These are phyloP conservation scores for Danionella cerebrum DNA, from an alignment of 2,113 vertebrate genomes.

Conservation along the genomic window DNA sequence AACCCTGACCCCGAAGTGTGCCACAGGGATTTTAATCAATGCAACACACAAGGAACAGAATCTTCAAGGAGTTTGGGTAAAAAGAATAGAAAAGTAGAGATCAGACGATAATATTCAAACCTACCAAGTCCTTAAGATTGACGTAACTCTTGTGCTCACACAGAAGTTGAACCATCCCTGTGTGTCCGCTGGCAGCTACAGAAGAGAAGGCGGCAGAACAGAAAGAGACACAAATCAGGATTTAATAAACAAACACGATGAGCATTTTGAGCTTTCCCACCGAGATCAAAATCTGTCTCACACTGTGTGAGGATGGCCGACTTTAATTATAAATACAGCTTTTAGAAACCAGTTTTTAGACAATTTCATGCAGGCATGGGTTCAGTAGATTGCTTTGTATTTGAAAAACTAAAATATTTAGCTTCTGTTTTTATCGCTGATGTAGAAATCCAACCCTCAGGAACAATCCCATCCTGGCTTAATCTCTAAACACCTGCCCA, in stretches of 20 bases:
- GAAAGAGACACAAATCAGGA: slow-evolving; percentile 8
- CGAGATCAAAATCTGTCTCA: not conserved
- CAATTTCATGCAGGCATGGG: not conserved
- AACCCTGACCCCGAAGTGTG: slow-evolving; percentile 17
- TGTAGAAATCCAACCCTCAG: not conserved
- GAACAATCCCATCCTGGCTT: not conserved
- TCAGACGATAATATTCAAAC: slow-evolving; percentile 55
- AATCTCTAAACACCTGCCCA: not conserved
- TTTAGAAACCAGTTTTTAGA: too few relatives aligned
- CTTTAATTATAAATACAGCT: too few relatives aligned
- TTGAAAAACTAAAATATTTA: not conserved
- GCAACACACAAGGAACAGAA: slow-evolving; percentile 10
- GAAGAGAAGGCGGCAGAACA: not conserved
- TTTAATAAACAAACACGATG: not conserved
- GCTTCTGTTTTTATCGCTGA: not conserved
- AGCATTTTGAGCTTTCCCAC: not conserved
- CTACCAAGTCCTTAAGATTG: slow-evolving; percentile 81
- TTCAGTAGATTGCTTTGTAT: not conserved
- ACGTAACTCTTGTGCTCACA: slow-evolving; percentile 80
- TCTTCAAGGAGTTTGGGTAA: not conserved
- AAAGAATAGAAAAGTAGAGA: too few relatives aligned
- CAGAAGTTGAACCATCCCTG: slow-evolving; percentile 74
- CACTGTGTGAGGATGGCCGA: not conserved
- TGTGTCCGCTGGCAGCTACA: slow-evolving; percentile 73
- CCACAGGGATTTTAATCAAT: slow-evolving; percentile 5